Evolutionary conservation across 2,797 vertebrate genomes (phyloP), one percentile per base, ranked within the genome.

Genomic region (Anomalospiza imberbis): DNA sequence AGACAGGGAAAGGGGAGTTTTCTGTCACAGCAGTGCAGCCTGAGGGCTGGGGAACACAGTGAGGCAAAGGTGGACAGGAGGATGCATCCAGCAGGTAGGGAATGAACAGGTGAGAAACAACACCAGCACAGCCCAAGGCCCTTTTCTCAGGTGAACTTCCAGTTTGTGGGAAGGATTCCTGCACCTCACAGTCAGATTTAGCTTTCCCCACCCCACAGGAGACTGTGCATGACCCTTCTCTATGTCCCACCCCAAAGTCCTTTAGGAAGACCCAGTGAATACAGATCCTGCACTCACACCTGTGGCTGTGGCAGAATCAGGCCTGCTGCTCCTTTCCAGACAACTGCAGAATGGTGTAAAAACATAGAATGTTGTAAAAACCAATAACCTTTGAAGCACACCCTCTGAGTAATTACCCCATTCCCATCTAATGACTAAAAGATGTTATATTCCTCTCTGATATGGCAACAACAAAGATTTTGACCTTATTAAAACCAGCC

Each of bases 401-500:
- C 93, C 79, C 96, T 95, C 94, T 57, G 81, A 96, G 93, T 96
- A 96, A 96, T 96, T 97, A 97, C 86, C 54, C 95, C 93, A 96
- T 97, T 95, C 89, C 88, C 95, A 94, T 92, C 82, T 97, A 97
- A 97, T 97, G 95, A 95, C 91, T 97, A 97, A 97, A 97, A 97
- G 97, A 97, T 97, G 97, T 97, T 94, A 91, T 92, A 94, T 85
- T 95, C 71, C 53, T 94, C 85, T 97, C 95, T 94, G 95, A 97
- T 96, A 97, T 97, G 92, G 95, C 91, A 97, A 97, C 94, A 97
- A 96, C 94, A 97, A 97, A 96, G 96, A 95, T 96, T 97, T 83
- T 40, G 50, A 95, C 94, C 94, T 97, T 97, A 97, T 97, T 97
- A 97, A 97, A 97, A 97, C 93, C 97, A 97, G 94, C 81, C 94